Conservation (phyloP, 1,140 invertebrate genomes). For the Liolophura sinensis region DNA sequence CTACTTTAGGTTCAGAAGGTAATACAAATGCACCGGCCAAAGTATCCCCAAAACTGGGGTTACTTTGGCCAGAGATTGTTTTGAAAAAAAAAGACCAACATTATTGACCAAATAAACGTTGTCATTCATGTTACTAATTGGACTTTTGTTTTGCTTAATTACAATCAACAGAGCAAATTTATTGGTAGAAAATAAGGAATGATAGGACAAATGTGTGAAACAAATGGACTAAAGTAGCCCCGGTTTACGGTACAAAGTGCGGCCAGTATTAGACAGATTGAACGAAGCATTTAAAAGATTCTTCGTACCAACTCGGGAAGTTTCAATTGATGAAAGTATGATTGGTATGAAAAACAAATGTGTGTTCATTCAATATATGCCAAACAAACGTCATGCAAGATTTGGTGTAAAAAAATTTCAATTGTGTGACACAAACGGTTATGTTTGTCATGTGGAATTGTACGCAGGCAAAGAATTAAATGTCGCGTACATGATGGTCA, state of each 20-base stretch:
- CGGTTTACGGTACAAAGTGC: conserved; percentile 17
- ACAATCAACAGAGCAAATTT: no score
- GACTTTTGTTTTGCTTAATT: no score
- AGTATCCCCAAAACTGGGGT: no score
- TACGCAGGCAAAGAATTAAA: conserved; percentile 16
- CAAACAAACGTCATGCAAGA: conserved; percentile 32
- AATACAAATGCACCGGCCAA: no score
- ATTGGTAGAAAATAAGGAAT: no score
- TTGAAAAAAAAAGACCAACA: no score
- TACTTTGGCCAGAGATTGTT: no score
- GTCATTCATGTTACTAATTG: no score
- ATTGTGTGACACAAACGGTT: conserved; percentile 24
- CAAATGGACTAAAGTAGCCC: no score
- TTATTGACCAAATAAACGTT: no score
- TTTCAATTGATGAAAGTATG: conserved; percentile 35
- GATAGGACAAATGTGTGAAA: no score
- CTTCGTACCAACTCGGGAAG: conserved; percentile 14
- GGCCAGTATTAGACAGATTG: conserved; percentile 11
- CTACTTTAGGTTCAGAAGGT: no score
- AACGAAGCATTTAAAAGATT: conserved; percentile 6
- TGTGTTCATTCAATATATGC: conserved; percentile 22
- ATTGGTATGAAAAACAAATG: conserved; percentile 22
- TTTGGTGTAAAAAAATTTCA: conserved; percentile 32
- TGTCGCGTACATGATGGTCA: neutral
- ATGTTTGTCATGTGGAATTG: conserved; percentile 22